These are phyloP conservation scores for Drosophila vallismaia DNA, from an alignment of 2,888 invertebrate species.

Conservation along the genomic window DNA sequence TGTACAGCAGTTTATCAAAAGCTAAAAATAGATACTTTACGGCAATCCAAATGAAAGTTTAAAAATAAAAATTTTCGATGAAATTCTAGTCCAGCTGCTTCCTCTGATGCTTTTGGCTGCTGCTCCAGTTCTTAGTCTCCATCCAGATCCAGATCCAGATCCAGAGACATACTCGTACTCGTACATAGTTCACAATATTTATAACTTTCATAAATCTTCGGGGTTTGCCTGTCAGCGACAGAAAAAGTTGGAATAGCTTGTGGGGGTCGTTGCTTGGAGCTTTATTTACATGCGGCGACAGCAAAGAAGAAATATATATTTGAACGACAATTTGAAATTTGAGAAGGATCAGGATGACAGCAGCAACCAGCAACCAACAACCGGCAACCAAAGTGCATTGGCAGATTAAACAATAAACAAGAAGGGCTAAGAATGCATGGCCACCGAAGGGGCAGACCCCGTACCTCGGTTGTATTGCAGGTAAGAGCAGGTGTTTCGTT, in stretches of 20 bases:
- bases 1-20: neutral
- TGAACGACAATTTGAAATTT: slow-evolving; percentile 51
- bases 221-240: slow-evolving; percentile 45
- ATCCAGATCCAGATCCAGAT: no score
- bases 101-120: slow-evolving; percentile 9
- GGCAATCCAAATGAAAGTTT: slow-evolving; percentile 8
- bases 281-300: slow-evolving; percentile 41
- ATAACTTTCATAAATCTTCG: slow-evolving; percentile 50
- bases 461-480: slow-evolving; percentile 33
- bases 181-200: slow-evolving; percentile 35
- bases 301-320: slow-evolving; percentile 33
- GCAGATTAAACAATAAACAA: slow-evolving; percentile 67
- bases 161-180: no score
- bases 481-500: slow-evolving; percentile 72
- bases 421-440: slow-evolving; percentile 37
- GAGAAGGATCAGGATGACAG: no score
- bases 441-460: no score
- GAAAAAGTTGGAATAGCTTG: neutral
- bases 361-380: no score
- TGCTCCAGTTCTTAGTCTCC: slow-evolving; percentile 30
- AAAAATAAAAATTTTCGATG: slow-evolving; percentile 41
- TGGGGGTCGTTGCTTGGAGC: neutral
- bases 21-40: neutral
- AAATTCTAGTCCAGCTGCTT: slow-evolving; percentile 32
- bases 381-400: slow-evolving; percentile 71